Evolutionary conservation across 2,113 vertebrate genomes (phyloP).

Genomic region (Lasiurus cinereus): DNA sequence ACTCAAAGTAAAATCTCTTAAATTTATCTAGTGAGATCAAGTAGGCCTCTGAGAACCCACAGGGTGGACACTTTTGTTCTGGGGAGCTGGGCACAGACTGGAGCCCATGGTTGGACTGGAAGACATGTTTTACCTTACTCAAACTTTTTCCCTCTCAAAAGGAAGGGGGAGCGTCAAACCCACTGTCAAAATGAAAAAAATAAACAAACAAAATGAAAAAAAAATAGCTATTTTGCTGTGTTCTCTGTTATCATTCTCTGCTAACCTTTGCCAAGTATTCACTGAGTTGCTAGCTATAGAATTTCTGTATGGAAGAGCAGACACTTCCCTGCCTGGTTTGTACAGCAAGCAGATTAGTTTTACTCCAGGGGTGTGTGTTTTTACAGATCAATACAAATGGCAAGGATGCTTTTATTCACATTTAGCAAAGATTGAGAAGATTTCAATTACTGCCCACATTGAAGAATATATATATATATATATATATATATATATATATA

Average conservation of each 20-base stretch:
- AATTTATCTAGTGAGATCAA: background rate
- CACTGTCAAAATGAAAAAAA: background rate
- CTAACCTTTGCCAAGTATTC: background rate
- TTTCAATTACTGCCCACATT: background rate
- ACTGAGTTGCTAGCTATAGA: background rate
- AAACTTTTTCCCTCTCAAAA: background rate
- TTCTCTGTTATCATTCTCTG: slow-evolving; percentile 29
- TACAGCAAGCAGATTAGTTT: background rate
- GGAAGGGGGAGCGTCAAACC: background rate
- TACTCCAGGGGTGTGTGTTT: background rate
- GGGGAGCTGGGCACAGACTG: background rate
- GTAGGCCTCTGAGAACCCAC: background rate
- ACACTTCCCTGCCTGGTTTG: background rate
- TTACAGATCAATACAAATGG: background rate
- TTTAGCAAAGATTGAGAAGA: background rate
- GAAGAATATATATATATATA: background rate
- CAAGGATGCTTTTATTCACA: background rate
- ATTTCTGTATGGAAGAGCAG: background rate
- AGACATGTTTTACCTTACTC: background rate
- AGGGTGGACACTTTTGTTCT: background rate
- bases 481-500: no score
- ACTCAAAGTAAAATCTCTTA: background rate
- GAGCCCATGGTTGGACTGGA: background rate
- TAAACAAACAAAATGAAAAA: background rate
- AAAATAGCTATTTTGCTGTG: background rate